These are phyloP conservation scores for Trissolcus basalis DNA, from an alignment of 1,140 invertebrate species.

Conservation along the genomic window DNA sequence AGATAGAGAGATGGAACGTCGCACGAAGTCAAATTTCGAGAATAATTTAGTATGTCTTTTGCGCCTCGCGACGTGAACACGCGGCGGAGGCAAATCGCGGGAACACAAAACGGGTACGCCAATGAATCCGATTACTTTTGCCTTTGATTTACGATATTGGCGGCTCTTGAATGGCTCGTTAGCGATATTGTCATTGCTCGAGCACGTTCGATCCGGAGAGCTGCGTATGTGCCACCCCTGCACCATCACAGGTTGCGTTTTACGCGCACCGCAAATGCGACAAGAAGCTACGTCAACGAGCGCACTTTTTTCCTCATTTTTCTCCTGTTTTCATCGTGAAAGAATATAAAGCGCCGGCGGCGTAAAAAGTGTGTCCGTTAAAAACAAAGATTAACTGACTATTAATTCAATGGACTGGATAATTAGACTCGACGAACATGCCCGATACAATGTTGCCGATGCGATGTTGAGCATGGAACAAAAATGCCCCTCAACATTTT, in stretches of 20 bases:
- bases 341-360: slow-evolving; percentile 31
- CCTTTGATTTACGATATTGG: slow-evolving; percentile 69
- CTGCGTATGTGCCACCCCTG: slow-evolving; percentile 39
- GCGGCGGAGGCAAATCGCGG: slow-evolving; percentile 57
- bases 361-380: slow-evolving; percentile 43
- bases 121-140: slow-evolving; percentile 62
- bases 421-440: slow-evolving; percentile 38
- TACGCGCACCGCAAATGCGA: slow-evolving; percentile 48
- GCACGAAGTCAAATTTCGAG: slow-evolving; percentile 21
- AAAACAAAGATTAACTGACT: slow-evolving; percentile 54
- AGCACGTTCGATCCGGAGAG: slow-evolving; percentile 58
- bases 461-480: background rate
- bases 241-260: slow-evolving; percentile 33
- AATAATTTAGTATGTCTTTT: slow-evolving; percentile 53
- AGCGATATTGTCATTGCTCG: slow-evolving; percentile 67
- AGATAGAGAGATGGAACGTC: slow-evolving; percentile 13
- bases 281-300: slow-evolving; percentile 26
- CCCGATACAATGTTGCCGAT: slow-evolving; percentile 23
- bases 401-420: slow-evolving; percentile 54
- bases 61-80: slow-evolving; percentile 43
- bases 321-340: background rate
- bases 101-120: slow-evolving; percentile 29
- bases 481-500: background rate
- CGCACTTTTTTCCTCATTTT: slow-evolving; percentile 24
- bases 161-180: slow-evolving; percentile 66